Evolutionary conservation across 2,888 invertebrate genomes (phyloP).

Genomic region (Limnephilus auricula): DNA sequence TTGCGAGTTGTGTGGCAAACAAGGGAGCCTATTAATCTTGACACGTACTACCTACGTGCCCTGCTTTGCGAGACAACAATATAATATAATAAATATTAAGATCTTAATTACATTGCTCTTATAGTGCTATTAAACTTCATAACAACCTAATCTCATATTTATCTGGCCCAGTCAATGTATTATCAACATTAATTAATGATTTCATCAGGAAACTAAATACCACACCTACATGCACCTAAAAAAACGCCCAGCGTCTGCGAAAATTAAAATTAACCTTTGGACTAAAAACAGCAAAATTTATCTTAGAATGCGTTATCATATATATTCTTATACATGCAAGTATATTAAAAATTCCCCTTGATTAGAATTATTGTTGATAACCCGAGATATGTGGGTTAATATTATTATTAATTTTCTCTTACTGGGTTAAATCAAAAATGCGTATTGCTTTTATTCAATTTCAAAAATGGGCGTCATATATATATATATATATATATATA

Average conservation of each 20-base stretch:
- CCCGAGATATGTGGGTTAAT: not conserved
- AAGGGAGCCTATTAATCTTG: not conserved
- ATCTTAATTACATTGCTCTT: not conserved
- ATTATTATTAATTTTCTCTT: not conserved
- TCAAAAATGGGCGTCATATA: too few species aligned
- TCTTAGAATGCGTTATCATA: not conserved
- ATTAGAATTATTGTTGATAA: not conserved
- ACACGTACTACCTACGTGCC: not conserved
- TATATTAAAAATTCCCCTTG: not conserved
- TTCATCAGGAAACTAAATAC: not conserved
- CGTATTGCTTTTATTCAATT: too few species aligned
- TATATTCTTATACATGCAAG: too few species aligned
- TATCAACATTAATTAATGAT: not conserved
- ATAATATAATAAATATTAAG: not conserved
- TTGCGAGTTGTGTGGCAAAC: too few species aligned
- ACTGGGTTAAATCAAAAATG: too few species aligned
- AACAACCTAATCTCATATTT: not conserved
- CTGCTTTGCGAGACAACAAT: not conserved
- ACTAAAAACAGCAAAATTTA: not conserved
- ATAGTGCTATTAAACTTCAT: not conserved
- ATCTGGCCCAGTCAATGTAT: not conserved
- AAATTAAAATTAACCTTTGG: not conserved
- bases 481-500: too few species aligned
- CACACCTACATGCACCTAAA: not conserved
- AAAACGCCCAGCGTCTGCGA: not conserved